Evolutionary conservation across 2,113 vertebrate species (phyloP), one percentile per base, ranked within the genome.

Genomic region (Cinclus cinclus): DNA sequence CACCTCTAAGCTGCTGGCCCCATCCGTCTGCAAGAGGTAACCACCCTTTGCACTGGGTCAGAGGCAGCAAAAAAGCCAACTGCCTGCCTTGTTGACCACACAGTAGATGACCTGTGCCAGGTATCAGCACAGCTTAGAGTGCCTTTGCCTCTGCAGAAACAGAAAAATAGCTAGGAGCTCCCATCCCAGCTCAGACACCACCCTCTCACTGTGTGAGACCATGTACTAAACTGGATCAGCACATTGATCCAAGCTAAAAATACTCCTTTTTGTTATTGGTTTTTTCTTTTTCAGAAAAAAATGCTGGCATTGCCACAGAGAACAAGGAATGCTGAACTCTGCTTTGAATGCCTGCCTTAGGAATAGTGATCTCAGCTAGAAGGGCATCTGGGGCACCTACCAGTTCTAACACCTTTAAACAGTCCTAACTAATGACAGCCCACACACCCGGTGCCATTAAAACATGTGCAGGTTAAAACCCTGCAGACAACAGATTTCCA

Each of bases 171-270:
- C 42, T 4, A 23, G 76, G 56, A 81, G 79, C 75, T 86, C 31
- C 55, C 73, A 63, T 14, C 42, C 59, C 83, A n/a, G 42, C 86
- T 70, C 63, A 87, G 49, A 56, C 62, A 79, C 14, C 35, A 82
- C 27, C 28, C 30, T 71, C 81, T 69, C 55, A 13, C 89, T 41
- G 73, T 12, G 76, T 9, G 82, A 94, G 41, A 74, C 90, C 39
- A 0, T 9, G 31, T 67, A 58, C 59, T 42, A 88, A 62, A 90
- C 82, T 13, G 67, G 52, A 95, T 71, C 74, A 78, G 81, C 8
- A 28, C 75, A 94, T 89, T 2, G 27, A 94, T 93, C 64, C 60
- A 39, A 83, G 69, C 80, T 94, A 92, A 94, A 94, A 94, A 93
- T 87, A 95, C 7, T 2, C 35, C 21, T 22, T 93, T 94, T 86